phyloP scores from a whole-genome alignment of 2,888 invertebrate species.

The Iselma pallidipennis region DNA sequence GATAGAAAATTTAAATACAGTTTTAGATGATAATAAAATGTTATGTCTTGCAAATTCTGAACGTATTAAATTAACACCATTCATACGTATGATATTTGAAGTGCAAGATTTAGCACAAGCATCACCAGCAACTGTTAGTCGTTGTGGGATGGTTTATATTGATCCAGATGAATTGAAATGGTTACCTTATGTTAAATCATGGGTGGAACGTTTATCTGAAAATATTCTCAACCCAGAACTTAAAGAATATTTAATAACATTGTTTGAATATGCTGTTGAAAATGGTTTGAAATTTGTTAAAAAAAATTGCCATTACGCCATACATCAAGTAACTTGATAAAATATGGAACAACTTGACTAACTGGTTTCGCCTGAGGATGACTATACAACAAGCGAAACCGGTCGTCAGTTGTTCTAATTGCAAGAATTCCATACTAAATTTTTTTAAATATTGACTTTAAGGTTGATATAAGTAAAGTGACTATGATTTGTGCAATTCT shows the following conservation, averaged over 20 bases:
- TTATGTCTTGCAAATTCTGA: conserved; percentile 89
- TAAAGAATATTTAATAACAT: conserved; percentile 64
- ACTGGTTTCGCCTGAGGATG: too few species aligned
- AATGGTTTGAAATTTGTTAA: conserved; percentile 68
- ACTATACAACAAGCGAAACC: too few species aligned
- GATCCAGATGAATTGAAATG: conserved; percentile 83
- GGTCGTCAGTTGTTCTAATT: too few species aligned
- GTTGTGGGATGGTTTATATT: conserved; percentile 88
- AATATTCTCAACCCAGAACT: conserved; percentile 61
- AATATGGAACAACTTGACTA: too few species aligned
- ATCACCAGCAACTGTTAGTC: conserved; percentile 86
- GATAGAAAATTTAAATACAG: conserved; percentile 94
- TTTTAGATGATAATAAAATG: conserved; percentile 93
- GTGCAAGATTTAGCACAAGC: conserved; percentile 85
- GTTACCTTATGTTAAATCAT: conserved; percentile 78
- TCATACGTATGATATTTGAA: conserved; percentile 89
- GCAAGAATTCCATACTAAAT: too few species aligned
- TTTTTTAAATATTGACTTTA: conserved; percentile 24
- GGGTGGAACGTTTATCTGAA: conserved; percentile 65
- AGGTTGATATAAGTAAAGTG: conserved; percentile 85
- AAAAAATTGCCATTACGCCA: conserved; percentile 71
- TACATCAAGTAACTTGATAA: conserved; percentile 73
- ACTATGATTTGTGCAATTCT: conserved; percentile 74
- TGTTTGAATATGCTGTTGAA: conserved; percentile 71
- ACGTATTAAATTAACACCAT: conserved; percentile 84